Evolutionary conservation across 2,888 invertebrate genomes (phyloP).

Genomic region (Nemapogon koenigi): DNA sequence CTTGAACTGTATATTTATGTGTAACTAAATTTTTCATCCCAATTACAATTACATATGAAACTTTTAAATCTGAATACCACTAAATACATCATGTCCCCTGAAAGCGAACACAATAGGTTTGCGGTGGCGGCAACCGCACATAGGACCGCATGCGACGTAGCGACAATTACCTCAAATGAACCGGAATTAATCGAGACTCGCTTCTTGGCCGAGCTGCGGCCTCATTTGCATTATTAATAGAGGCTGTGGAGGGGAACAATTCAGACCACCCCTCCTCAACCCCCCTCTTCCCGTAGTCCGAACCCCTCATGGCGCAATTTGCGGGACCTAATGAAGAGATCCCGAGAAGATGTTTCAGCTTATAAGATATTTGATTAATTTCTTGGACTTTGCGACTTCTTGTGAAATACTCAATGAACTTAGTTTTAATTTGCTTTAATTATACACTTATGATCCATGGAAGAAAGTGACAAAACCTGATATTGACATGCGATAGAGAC

Average conservation of each 20-base stretch:
- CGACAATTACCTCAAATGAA: slow-evolving; percentile 66
- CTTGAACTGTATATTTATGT: too few relatives aligned
- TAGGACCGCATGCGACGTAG: slow-evolving; percentile 43
- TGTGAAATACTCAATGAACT: too few relatives aligned
- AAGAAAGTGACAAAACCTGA: too few relatives aligned
- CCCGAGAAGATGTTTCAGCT: slow-evolving; percentile 57
- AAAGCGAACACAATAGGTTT: slow-evolving; percentile 3
- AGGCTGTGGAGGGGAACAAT: slow-evolving; percentile 35
- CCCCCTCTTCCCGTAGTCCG: slow-evolving; percentile 30
- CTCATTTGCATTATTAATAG: slow-evolving; percentile 67
- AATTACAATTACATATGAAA: not conserved
- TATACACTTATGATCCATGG: too few relatives aligned
- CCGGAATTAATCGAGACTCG: slow-evolving; percentile 63
- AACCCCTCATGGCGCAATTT: slow-evolving; percentile 37
- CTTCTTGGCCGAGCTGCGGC: slow-evolving; percentile 62
- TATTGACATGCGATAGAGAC: too few relatives aligned
- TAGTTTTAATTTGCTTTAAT: too few relatives aligned
- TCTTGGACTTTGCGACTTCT: slow-evolving; percentile 1
- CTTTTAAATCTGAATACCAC: not conserved
- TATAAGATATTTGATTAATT: slow-evolving; percentile 10
- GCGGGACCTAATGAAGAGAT: slow-evolving; percentile 62
- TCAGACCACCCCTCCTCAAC: too few relatives aligned
- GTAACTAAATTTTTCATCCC: too few relatives aligned
- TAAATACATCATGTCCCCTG: too few relatives aligned
- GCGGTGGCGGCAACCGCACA: slow-evolving; percentile 26